Conservation (phyloP, 2,113 vertebrate genomes). For the Scomber japonicus region DNA sequence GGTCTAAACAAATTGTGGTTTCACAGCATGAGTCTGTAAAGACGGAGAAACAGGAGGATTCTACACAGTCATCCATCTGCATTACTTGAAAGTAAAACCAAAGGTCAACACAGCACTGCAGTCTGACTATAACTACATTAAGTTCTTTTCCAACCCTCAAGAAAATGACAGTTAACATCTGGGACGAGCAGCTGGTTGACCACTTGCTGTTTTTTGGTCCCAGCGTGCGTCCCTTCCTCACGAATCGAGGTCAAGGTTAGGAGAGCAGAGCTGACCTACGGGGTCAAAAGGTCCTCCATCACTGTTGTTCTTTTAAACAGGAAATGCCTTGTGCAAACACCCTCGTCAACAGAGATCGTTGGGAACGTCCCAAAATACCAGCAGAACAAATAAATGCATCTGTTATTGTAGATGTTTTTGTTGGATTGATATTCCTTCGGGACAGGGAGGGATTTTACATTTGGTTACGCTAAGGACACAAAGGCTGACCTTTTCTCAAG, state of each 20-base stretch:
- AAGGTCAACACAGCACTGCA: neutral
- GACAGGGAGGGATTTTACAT: neutral
- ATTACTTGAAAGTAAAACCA: no score
- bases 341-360: conserved; percentile 14
- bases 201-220: conserved; percentile 43
- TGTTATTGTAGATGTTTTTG: conserved; percentile 54
- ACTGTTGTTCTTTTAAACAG: conserved; percentile 46
- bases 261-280: conserved; percentile 24
- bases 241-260: neutral
- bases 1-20: no score
- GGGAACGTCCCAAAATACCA: neutral
- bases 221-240: conserved; percentile 5
- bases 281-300: conserved; percentile 37
- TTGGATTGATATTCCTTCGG: neutral
- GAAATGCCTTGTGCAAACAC: conserved; percentile 43
- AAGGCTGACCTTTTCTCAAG: conserved; percentile 30
- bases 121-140: neutral
- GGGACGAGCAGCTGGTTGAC: conserved; percentile 33
- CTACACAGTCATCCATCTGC: no score
- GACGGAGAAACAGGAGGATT: no score
- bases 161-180: neutral
- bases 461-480: neutral
- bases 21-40: no score
- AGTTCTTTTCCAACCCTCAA: neutral
- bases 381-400: conserved; percentile 22